Base-by-base conservation (phyloP, 2,888 invertebrate species). In the Chrysodeixis includens region DNA sequence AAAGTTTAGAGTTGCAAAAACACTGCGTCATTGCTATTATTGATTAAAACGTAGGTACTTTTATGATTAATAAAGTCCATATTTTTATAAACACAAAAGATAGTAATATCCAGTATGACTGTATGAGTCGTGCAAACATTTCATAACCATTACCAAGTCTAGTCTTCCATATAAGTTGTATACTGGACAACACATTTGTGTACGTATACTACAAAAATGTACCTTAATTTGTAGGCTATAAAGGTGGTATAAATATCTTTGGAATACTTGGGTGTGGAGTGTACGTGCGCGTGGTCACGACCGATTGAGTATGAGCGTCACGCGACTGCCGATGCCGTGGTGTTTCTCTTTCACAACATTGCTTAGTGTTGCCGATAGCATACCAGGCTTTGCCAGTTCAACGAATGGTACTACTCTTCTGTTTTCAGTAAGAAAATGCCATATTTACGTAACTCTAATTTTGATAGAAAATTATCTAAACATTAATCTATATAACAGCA, bases 121-220 rank as follows among this genome's bases (percentile, higher is more conserved):
- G 30, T 10, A n/a, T 32, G 20, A 18, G 32, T 59, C 53, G 58
- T 60, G 62, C 56, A 40, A 62, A 32, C 63, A 51, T 75, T 66
- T 78, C 69, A 62, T 68, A 67, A 74, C 58, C 46, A 59, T 71
- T 69, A 69, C 61, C 76, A 53, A 53, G 73, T 66, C 66, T 40
- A 40, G 14, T 40, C 26, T 26, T 26, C n/a, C 40, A 40, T 35
- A 12, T 35, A 10, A 10, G 35, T 40, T 40, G 40, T 40, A 40
- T n/a, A n/a, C 40, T n/a, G 40, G n/a, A 40, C 67, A 58, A 53
- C 62, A 66, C 51, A 74, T 65, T 56, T 54, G 71, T 62, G 56
- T n/a, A 3, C 14, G n/a, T 1, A n/a, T 5, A 40, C n/a, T n/a
- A 40, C n/a, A 40, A 40, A 40, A 0, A n/a, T n/a, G n/a, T 0